Evolutionary conservation across 2,888 invertebrate species (phyloP), one percentile per base, ranked within the genome.

Genomic region (Zelleria hepariella): DNA sequence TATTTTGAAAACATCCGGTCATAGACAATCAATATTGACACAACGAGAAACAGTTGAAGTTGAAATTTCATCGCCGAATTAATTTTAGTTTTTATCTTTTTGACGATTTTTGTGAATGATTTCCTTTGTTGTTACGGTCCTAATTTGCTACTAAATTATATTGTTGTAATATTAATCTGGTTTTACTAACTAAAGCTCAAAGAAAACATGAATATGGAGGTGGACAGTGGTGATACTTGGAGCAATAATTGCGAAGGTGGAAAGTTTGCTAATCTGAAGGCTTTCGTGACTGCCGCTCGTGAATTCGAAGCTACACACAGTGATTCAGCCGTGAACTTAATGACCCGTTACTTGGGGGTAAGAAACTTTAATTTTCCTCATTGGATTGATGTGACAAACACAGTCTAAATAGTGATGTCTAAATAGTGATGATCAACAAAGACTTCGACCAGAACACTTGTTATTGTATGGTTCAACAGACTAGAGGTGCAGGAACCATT

Each of bases 341-440:
- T 91, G 81, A 90, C 87, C 62, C 79, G 90, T 58, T 84, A 89
- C 65, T 76, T 91, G 56, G 88, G 88, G 61, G 90, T 90, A 70
- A 79, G 84, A 74, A 32, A 58, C n/a, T n/a, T n/a, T n/a, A n/a
- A n/a, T n/a, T n/a, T n/a, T n/a, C n/a, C n/a, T n/a, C n/a, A n/a
- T n/a, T n/a, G n/a, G n/a, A n/a, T n/a, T n/a, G n/a, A n/a, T n/a
- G n/a, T n/a, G n/a, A n/a, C n/a, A n/a, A n/a, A n/a, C n/a, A n/a
- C n/a, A n/a, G n/a, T n/a, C n/a, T n/a, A n/a, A n/a, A n/a, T n/a
- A n/a, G n/a, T n/a, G n/a, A n/a, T n/a, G n/a, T n/a, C n/a, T n/a
- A n/a, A n/a, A n/a, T n/a, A n/a, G n/a, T n/a, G n/a, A n/a, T n/a
- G n/a, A n/a, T n/a, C n/a, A n/a, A n/a, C n/a, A n/a, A n/a, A n/a